Conservation (phyloP, 1,140 invertebrate species). For the Heliconius nattereri region DNA sequence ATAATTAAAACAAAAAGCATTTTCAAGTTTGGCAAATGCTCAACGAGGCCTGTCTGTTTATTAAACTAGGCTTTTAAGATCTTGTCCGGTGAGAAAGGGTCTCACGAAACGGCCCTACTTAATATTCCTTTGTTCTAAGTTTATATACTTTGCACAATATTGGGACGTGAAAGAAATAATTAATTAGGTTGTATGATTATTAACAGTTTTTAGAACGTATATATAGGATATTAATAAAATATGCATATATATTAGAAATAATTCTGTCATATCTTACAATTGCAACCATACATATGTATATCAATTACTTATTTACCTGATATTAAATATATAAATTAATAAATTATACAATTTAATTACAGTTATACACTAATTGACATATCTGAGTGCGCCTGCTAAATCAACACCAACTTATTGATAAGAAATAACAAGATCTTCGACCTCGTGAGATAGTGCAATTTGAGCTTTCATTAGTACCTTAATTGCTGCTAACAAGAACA, state of each 20-base stretch:
- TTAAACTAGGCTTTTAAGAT: conserved; percentile 3
- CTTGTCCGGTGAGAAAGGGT: neutral
- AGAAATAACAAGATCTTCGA: neutral
- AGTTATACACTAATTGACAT: neutral
- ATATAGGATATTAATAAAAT: no score
- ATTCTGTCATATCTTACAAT: no score
- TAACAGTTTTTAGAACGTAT: neutral
- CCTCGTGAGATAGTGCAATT: neutral
- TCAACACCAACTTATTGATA: neutral
- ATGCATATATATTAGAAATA: no score
- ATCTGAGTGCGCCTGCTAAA: neutral
- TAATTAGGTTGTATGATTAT: neutral
- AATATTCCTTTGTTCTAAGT: conserved; percentile 8
- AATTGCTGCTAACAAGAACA: neutral
- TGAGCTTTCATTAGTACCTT: neutral
- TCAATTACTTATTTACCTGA: no score
- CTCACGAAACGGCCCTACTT: neutral
- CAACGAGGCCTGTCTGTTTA: neutral
- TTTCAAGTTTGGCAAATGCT: neutral
- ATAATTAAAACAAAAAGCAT: neutral
- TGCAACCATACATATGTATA: no score
- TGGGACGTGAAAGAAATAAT: neutral
- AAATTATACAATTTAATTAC: neutral
- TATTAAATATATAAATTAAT: no score
- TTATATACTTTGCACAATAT: neutral